Evolutionary conservation across 1,140 invertebrate species (phyloP).

Genomic region (Maniola jurtina): DNA sequence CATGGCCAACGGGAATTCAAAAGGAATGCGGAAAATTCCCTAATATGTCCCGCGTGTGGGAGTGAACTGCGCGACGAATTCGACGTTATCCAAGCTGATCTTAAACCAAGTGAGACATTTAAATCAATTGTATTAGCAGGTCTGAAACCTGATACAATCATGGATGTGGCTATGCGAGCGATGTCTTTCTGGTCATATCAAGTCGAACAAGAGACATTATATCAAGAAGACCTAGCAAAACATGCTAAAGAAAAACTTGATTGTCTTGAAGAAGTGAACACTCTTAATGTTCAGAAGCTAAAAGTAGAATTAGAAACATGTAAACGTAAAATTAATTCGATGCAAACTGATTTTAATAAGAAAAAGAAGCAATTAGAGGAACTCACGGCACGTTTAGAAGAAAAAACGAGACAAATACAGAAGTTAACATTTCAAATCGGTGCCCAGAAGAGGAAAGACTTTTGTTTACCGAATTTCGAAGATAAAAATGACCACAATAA

Average conservation of each 20-base stretch:
- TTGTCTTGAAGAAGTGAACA: constrained; percentile 70
- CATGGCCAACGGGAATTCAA: constrained; percentile 76
- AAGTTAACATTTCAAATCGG: constrained; percentile 71
- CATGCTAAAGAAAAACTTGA: constrained; percentile 69
- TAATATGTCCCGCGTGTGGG: constrained; percentile 75
- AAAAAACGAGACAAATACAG: constrained; percentile 71
- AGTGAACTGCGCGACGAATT: constrained; percentile 74
- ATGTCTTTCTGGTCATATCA: constrained; percentile 79
- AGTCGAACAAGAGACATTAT: constrained; percentile 74
- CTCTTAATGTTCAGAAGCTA: constrained; percentile 66
- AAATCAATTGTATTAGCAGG: constrained; percentile 78
- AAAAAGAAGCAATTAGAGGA: constrained; percentile 71
- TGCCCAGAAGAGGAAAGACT: constrained; percentile 63
- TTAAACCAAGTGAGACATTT: constrained; percentile 74
- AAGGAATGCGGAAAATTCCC: constrained; percentile 63
- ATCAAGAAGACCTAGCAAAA: constrained; percentile 71
- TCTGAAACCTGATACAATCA: constrained; percentile 74
- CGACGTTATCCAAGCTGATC: constrained; percentile 78
- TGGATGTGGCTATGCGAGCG: constrained; percentile 77
- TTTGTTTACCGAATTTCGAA: constrained; percentile 54
- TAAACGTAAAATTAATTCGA: constrained; percentile 66
- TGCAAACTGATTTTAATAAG: constrained; percentile 69
- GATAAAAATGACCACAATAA: constrained; percentile 36
- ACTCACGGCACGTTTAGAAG: constrained; percentile 63
- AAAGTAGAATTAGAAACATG: constrained; percentile 70